Evolutionary conservation across 2,888 invertebrate species (phyloP).

Genomic region (Linyphia triangularis): DNA sequence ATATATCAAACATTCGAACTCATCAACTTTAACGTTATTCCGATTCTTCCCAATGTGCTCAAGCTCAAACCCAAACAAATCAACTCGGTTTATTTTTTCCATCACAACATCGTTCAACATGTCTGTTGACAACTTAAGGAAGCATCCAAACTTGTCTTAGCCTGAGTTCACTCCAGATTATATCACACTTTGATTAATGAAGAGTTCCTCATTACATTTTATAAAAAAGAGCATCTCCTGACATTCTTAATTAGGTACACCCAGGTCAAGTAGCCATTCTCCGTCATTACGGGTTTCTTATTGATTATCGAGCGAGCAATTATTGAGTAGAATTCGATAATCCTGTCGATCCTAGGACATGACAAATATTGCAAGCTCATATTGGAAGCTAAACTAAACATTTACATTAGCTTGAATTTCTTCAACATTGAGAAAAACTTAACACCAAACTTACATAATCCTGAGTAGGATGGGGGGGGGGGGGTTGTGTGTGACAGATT

Average conservation of each 20-base stretch:
- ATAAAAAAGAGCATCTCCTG: background rate
- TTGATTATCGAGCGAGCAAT: slow-evolving; percentile 15
- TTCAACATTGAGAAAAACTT: no score
- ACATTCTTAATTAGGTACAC: background rate
- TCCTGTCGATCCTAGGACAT: background rate
- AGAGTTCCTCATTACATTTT: background rate
- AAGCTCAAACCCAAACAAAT: no score
- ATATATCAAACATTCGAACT: no score
- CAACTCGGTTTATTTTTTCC: background rate
- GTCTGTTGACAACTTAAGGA: background rate
- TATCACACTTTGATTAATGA: slow-evolving; percentile 11
- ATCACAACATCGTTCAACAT: background rate
- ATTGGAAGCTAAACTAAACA: no score
- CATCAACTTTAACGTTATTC: no score
- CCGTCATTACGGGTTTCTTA: background rate
- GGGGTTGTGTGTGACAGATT: no score
- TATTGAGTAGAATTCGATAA: slow-evolving; percentile 12
- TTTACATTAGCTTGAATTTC: no score
- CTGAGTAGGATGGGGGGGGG: no score
- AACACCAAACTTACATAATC: no score
- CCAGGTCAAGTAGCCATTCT: background rate
- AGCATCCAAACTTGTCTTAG: background rate
- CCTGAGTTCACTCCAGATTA: background rate
- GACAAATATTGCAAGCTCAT: background rate
- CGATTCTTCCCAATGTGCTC: no score